Percentiles rank a stretch among this genome's conserved stretches.
These are phyloP conservation scores for Engraulis encrasicolus DNA, from an alignment of 2,113 vertebrate genomes.

Conservation along the genomic window DNA sequence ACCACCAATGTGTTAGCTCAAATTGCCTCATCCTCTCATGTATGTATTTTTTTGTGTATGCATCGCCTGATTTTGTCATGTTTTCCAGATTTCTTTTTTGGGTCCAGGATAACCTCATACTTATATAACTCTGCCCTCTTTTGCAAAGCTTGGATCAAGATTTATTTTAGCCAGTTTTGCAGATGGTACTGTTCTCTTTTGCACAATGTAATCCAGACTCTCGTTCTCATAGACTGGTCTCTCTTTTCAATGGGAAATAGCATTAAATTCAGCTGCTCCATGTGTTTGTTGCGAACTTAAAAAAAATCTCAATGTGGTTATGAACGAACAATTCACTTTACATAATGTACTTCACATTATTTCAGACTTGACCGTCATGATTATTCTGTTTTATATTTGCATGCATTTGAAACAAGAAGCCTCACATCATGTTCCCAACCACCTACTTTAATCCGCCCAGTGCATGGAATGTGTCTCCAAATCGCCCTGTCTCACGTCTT, in stretches of 20 bases:
- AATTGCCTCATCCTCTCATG: neutral
- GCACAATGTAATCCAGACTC: neutral
- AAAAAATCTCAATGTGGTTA: neutral
- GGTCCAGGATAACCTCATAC: too few species aligned
- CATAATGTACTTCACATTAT: neutral
- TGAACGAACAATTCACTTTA: neutral
- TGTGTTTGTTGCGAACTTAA: neutral
- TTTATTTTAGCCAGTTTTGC: too few species aligned
- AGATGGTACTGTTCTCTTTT: too few species aligned
- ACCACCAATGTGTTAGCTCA: neutral
- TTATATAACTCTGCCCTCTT: too few species aligned
- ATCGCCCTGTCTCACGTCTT: neutral
- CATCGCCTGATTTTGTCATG: too few species aligned
- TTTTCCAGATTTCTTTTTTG: too few species aligned
- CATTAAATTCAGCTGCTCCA: neutral
- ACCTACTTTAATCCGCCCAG: neutral
- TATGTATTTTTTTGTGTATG: too few species aligned
- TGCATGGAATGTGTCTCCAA: neutral
- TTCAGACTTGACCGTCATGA: neutral
- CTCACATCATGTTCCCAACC: neutral
- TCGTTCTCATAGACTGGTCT: neutral
- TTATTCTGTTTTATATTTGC: neutral
- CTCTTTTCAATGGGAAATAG: neutral
- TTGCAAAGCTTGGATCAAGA: too few species aligned
- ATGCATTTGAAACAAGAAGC: neutral